Percentiles rank a stretch among this genome's conserved stretches.
These are phyloP conservation scores for Gadus macrocephalus DNA, from an alignment of 2,113 vertebrate genomes.

Conservation along the genomic window DNA sequence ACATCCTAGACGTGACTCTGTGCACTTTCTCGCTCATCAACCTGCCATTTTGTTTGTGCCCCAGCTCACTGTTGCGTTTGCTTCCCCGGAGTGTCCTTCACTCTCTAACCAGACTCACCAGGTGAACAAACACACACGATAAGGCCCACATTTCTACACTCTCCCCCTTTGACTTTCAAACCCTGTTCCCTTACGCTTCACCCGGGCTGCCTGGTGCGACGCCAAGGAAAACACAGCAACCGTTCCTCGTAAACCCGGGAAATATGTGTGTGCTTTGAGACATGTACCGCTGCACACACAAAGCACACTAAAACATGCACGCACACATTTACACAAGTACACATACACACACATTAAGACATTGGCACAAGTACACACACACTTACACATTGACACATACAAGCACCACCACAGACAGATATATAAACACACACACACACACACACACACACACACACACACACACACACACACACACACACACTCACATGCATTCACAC, in stretches of 20 bases:
- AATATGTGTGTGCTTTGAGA: too few relatives aligned
- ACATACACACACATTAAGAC: too few relatives aligned
- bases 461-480: slow-evolving; percentile 27
- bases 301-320: too few relatives aligned
- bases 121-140: slow-evolving; percentile 76
- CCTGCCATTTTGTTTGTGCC: background rate
- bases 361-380: too few relatives aligned
- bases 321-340: too few relatives aligned
- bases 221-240: too few relatives aligned
- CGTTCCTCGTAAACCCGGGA: too few relatives aligned
- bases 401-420: background rate
- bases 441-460: background rate
- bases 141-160: slow-evolving; percentile 65
- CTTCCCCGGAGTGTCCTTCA: slow-evolving; percentile 36
- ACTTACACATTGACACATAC: slow-evolving; percentile 9
- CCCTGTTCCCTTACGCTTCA: slow-evolving; percentile 43
- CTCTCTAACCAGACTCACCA: slow-evolving; percentile 65
- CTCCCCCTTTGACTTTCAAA: slow-evolving; percentile 49
- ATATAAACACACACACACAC: slow-evolving; percentile 38
- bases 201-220: slow-evolving; percentile 5
- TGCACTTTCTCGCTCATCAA: background rate
- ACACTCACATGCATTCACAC: background rate
- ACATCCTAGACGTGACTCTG: slow-evolving; percentile 8
- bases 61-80: too few relatives aligned
- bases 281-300: too few relatives aligned